phyloP scores from a whole-genome alignment of 2,797 vertebrate genomes.

The Helicolenus hilgendorfi region DNA sequence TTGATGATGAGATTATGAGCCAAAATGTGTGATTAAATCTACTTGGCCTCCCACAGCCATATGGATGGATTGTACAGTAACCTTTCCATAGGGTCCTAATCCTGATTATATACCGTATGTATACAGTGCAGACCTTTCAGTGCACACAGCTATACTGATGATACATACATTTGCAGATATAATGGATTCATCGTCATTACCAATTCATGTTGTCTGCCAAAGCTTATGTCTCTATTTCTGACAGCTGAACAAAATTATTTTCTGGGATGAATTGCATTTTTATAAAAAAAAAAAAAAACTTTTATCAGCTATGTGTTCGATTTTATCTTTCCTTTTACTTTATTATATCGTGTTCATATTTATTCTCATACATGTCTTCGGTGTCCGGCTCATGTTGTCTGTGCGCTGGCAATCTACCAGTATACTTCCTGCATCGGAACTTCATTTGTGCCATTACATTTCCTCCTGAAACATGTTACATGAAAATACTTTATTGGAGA shows the following conservation, averaged over 20 bases:
- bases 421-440: background rate
- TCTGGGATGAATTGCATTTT: slow-evolving; percentile 3
- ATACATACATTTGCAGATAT: background rate
- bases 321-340: background rate
- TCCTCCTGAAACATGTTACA: background rate
- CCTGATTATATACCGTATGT: slow-evolving; percentile 8
- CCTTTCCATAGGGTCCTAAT: slow-evolving; percentile 26
- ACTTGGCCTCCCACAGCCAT: slow-evolving; percentile 56
- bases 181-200: slow-evolving; percentile 41
- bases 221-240: background rate
- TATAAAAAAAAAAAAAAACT: too few species aligned
- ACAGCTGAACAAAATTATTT: slow-evolving; percentile 65
- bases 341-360: background rate
- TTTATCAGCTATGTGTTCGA: background rate
- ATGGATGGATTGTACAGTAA: slow-evolving; percentile 42
- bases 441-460: background rate
- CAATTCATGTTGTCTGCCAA: slow-evolving; percentile 9
- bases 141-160: background rate
- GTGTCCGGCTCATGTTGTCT: background rate
- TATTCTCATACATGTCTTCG: background rate
- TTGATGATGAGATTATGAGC: slow-evolving; percentile 79
- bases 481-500: background rate
- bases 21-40: slow-evolving; percentile 77
- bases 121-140: background rate
- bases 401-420: background rate